Base-by-base conservation (phyloP, 2,113 vertebrate genomes). In the Plotosus lineatus region DNA sequence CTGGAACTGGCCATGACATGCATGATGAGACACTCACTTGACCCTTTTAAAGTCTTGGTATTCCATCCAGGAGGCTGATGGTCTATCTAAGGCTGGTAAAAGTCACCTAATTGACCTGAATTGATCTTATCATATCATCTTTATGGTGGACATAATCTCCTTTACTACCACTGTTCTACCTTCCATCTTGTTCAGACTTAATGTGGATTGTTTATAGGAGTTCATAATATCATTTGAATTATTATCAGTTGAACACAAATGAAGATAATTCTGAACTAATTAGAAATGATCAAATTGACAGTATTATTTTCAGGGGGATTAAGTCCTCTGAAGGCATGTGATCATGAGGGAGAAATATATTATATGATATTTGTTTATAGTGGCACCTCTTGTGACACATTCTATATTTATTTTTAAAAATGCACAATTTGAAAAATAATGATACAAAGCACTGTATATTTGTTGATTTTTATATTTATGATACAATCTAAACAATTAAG, bases 91-190 rank as follows among this genome's bases (percentile, higher is more conserved):
- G 66, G 40, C 66, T 40, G 42, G 77, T 31, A 40, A 77, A 63
- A 79, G 61, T 72, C 51, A 48, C 19, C 78, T 15, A 42, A 23
- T 31, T 60, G 53, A 80, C 78, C 66, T 23, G 74, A 75, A 75
- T n/a, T n/a, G n/a, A n/a, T 55, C n/a, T 68, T 68, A 68, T 69
- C 63, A 53, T 40, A 31, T 9, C 21, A 79, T 79, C 77, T 79
- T 53, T 68, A 40, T n/a, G 46, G 42, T 79, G 26, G 9, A 66
- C 48, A 9, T 44, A n/a, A 48, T 42, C 38, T 28, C 53, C 46
- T 73, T 33, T 19, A 12, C 69, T 50, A 3, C 68, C 44, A 19
- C 68, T 19, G 69, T 4, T 6, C 44, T 28, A 14, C 7, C 42
- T 48, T 48, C 44, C 3, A 15, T 36, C 46, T 36, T 21, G 69